Percentiles rank a stretch among this genome's conserved stretches.
These are phyloP conservation scores for Muscidifurax raptorellus DNA, from an alignment of 1,140 invertebrate genomes.

Conservation along the genomic window DNA sequence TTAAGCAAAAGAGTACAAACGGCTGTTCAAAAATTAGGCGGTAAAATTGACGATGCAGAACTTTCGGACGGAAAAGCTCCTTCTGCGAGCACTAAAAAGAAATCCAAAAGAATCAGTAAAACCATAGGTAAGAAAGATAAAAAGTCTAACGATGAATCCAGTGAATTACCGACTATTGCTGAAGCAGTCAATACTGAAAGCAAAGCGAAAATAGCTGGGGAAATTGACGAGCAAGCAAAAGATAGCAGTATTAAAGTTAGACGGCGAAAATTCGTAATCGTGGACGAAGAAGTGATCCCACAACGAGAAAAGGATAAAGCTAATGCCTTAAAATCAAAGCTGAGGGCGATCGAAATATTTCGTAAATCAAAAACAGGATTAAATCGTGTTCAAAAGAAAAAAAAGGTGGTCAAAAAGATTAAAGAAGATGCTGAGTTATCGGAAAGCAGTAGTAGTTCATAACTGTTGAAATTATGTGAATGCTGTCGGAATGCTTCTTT, in stretches of 20 bases:
- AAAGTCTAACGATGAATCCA: conserved; percentile 60
- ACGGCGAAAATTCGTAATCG: conserved; percentile 22
- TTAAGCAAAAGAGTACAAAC: conserved; percentile 88
- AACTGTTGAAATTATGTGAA: conserved; percentile 42
- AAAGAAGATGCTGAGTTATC: conserved; percentile 81
- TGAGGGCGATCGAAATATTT: conserved; percentile 85
- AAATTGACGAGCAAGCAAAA: neutral
- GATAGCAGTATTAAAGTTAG: neutral
- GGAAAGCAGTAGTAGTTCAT: conserved; percentile 79
- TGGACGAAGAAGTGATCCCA: conserved; percentile 79
- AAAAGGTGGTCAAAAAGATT: conserved; percentile 69
- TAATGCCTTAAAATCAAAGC: conserved; percentile 80
- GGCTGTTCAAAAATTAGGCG: conserved; percentile 80
- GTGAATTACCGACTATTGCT: conserved; percentile 51
- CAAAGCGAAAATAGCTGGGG: neutral
- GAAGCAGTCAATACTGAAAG: conserved; percentile 12
- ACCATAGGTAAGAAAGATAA: conserved; percentile 55
- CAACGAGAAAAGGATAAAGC: conserved; percentile 83
- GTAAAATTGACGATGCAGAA: conserved; percentile 55
- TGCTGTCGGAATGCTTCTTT: neutral
- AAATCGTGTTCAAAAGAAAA: conserved; percentile 75
- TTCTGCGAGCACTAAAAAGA: conserved; percentile 42
- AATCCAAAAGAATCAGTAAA: conserved; percentile 55
- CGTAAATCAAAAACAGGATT: conserved; percentile 80
- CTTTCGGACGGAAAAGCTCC: conserved; percentile 38